Evolutionary conservation across 2,888 invertebrate species (phyloP), one percentile per base, ranked within the genome.

Genomic region (Drosophila fungiperda): DNA sequence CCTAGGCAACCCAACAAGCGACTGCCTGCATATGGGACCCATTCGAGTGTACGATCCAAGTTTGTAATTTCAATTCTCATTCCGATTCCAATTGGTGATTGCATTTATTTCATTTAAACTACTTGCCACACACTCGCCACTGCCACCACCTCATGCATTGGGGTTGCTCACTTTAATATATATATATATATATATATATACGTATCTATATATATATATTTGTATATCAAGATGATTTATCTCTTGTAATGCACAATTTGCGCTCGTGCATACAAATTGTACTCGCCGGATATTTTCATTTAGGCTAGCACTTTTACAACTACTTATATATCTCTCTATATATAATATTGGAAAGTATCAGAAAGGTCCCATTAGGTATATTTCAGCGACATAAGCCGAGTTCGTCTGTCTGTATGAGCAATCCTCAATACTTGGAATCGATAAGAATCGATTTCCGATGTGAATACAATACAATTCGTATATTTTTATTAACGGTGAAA

Each of bases 51-150:
- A 45, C 57, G 45, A 54, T 45, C 32, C 50, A 45, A 45, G 17
- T 29, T 29, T 50, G 29, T 50, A 57, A 29, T 40, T 57, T 8
- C 68, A 53, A 68, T 68, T 36, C 36, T n/a, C 50, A 70, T 78
- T 71, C 32, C 64, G 60, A 63, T 75, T 75, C 52, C 80, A 76
- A 72, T 80, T 80, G 66, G 61, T 76, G 63, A 70, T 76, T 80
- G 80, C 80, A 82, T 76, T 80, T 73, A 80, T 82, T 80, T 66
- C 70, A 80, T 82, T 80, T 76, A 73, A 76, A 49, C 60, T 40
- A 80, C 76, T 76, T 62, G 53, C 66, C 70, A 58, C 76, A 54
- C 59, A 60, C 45, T 42, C 6, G 9, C 9, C 7, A n/a, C 29
- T n/a, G n/a, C 15, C n/a, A 38, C 15, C 6, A 33, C 32, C 32